Conservation (phyloP, 2,113 vertebrate genomes). For the Rana temporaria region DNA sequence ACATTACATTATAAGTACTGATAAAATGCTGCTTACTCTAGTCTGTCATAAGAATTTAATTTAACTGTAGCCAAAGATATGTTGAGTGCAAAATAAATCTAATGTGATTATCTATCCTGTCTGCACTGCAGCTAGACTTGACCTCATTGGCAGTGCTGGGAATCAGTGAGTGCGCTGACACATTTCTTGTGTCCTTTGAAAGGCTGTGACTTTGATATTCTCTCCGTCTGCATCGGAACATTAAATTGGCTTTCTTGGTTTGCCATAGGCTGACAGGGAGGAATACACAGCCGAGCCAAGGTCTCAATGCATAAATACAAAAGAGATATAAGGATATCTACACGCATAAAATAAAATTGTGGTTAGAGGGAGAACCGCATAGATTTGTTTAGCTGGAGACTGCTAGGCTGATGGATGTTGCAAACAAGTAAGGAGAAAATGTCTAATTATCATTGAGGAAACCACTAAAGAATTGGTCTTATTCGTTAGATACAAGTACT, state of each 20-base stretch:
- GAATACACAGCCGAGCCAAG: background rate
- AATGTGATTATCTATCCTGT: conserved; percentile 15
- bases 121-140: conserved; percentile 3
- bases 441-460: no score
- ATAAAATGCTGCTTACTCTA: conserved; percentile 2
- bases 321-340: no score
- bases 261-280: background rate
- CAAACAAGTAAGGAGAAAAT: no score
- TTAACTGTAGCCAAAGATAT: conserved; percentile 37
- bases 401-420: no score
- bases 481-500: no score
- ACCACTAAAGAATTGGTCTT: no score
- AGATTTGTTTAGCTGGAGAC: no score
- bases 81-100: conserved; percentile 27
- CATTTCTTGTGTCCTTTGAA: conserved; percentile 30
- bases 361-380: background rate
- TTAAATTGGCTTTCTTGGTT: conserved; percentile 18
- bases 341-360: background rate
- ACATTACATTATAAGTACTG: background rate
- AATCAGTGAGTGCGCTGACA: background rate
- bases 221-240: background rate
- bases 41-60: conserved; percentile 6
- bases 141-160: background rate
- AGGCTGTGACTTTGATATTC: background rate
- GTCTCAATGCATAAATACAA: background rate